Evolutionary conservation across 2,113 vertebrate species (phyloP), one percentile per base, ranked within the genome.

Genomic region (Tringa solitaria): DNA sequence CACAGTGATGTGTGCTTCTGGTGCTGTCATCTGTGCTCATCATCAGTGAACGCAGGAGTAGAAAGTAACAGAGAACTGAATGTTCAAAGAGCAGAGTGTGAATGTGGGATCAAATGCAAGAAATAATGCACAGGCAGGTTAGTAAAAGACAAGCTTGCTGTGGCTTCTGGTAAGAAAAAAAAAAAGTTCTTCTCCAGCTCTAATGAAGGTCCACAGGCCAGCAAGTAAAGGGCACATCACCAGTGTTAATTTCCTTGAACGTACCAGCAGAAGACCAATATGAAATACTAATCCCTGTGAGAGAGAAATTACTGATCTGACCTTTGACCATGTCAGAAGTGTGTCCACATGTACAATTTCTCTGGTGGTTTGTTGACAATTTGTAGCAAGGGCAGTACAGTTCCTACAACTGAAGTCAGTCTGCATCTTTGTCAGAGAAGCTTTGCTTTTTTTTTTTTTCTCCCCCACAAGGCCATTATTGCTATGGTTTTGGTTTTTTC

Each of bases 361-460:
- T 79, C 45, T 68, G 45, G 37, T 59, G 23, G 19, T 28, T 72
- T 86, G 68, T 39, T 72, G 63, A 56, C 81, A 75, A 21, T 48
- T 51, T 84, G 61, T 32, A 89, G 32, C 68, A 72, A 67, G 72
- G 80, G 51, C 79, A 86, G 28, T 53, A 27, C 32, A 51, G 33
- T 54, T 45, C 57, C 72, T 92, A 37, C 19, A 81, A 75, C 32
- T 54, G 51, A 87, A 94, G 83, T 94, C 86, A 75, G 35, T 15
- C 53, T 76, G 45, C 27, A 87, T 92, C 84, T 96, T 94, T 2
- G 1, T 89, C 84, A 94, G 43, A 50, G 12, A n/a, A 84, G 33
- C 1, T 63, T n/a, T n/a, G n/a, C 8, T 43, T 43, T 32, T 18
- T 23, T 33, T 27, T 10, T n/a, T 8, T 18, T 28, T 32, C 14